A percentile compares a stretch with the other conserved stretches of the same genome.
Evolutionary conservation across 2,888 invertebrate genomes (phyloP).

Genomic region (Platycnemis pennipes): DNA sequence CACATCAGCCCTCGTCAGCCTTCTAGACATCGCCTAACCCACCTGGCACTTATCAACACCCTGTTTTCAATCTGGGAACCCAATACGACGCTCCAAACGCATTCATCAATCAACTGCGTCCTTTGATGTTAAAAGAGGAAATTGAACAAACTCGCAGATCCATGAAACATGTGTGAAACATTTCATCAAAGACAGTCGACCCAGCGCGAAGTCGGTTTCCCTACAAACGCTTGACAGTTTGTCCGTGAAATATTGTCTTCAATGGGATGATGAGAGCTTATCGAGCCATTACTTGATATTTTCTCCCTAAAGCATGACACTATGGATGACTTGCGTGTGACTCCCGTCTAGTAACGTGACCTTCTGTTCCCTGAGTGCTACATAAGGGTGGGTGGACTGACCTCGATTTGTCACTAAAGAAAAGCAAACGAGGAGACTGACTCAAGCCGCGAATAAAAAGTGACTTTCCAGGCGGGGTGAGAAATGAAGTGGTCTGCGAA

Average conservation of each 20-base stretch:
- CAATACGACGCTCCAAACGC: slow-evolving; percentile 48
- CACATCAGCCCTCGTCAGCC: slow-evolving; percentile 25
- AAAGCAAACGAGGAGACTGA: neutral
- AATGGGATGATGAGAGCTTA: neutral
- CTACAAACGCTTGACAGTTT: neutral
- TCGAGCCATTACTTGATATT: neutral
- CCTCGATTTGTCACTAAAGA: neutral
- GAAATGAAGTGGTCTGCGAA: neutral
- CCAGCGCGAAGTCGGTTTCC: neutral
- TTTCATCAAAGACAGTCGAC: neutral
- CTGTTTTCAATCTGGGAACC: slow-evolving; percentile 40
- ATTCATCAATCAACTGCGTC: slow-evolving; percentile 18
- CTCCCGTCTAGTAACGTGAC: neutral
- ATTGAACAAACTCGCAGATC: slow-evolving; percentile 18
- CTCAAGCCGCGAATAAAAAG: neutral
- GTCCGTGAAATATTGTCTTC: neutral
- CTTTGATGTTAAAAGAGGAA: neutral
- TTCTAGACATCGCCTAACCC: slow-evolving; percentile 45
- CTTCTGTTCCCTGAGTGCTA: neutral
- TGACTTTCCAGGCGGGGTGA: neutral
- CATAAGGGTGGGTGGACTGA: neutral
- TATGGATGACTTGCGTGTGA: neutral
- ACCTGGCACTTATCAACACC: slow-evolving; percentile 17
- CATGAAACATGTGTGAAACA: neutral
- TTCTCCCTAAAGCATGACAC: neutral